Evolutionary conservation across 2,113 vertebrate genomes (phyloP), one percentile per base, ranked within the genome.

Genomic region (Ammodytes marinus): DNA sequence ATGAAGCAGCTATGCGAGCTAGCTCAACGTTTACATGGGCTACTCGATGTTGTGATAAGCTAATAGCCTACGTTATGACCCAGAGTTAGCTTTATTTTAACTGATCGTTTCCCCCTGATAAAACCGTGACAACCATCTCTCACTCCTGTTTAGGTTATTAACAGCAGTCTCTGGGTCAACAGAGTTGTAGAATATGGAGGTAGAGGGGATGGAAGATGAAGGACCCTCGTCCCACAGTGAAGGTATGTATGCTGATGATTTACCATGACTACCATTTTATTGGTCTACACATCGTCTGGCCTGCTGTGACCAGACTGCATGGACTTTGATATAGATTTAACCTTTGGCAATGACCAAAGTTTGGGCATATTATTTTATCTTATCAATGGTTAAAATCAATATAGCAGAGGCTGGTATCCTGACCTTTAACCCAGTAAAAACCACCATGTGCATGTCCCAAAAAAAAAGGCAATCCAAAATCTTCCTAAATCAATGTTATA

Each of bases 101-200:
- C 14, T 77, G 54, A 8, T 68, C 0, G 17, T 78, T 71, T 55
- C 15, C 11, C 10, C n/a, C 37, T 42, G 55, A 68, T 75, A 40
- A 17, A 50, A 43, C 3, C 0, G 7, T 70, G 13, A 66, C 50
- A 69, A 14, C 3, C 9, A 11, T 10, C 8, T 14, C 2, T 42
- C 14, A 7, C 46, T 58, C 10, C 45, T 6, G 69, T 76, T n/a
- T 19, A 88, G 64, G 70, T 64, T 69, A 14, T 50, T 17, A 43
- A 66, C 27, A 58, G 17, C 72, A 72, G 80, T 39, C 54, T 39
- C 54, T 86, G 72, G 74, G 59, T 52, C 14, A 17, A n/a, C 53
- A 43, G 39, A 67, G 68, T 46, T 9, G 17, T 37, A 73, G 52
- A 52, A 19, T 10, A 94, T 94, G 93, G 93, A 95, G 85, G 78